Percentiles rank a stretch among this genome's conserved stretches.
phyloP scores from a whole-genome alignment of 2,888 invertebrate genomes.

The Torymus tubicola region DNA sequence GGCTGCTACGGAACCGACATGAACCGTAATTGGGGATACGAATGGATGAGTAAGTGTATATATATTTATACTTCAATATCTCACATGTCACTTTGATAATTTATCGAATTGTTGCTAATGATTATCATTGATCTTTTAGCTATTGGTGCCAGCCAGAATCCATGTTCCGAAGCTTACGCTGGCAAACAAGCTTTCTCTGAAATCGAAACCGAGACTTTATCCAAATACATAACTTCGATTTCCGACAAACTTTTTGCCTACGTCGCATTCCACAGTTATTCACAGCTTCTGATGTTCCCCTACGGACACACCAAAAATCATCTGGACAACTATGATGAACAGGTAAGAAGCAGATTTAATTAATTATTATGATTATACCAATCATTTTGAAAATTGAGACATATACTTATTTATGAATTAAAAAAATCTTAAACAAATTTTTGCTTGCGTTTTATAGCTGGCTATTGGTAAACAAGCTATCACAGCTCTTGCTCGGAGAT shows the following conservation, averaged over 20 bases:
- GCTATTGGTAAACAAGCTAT: conserved; percentile 73
- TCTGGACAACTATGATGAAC: conserved; percentile 76
- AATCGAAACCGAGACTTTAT: conserved; percentile 79
- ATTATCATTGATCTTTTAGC: conserved; percentile 65
- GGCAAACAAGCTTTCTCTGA: conserved; percentile 85
- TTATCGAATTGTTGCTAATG: neutral
- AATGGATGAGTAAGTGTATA: conserved; percentile 79
- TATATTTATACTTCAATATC: no score
- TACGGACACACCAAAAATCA: conserved; percentile 81
- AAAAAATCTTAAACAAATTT: neutral
- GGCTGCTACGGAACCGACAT: conserved; percentile 83
- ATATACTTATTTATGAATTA: no score
- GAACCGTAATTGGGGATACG: conserved; percentile 86
- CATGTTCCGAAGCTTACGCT: conserved; percentile 82
- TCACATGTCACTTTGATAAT: neutral
- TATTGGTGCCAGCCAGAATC: conserved; percentile 78
- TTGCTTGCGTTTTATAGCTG: conserved; percentile 70
- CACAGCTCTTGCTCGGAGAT: conserved; percentile 78
- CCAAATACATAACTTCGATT: conserved; percentile 78
- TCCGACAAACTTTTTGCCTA: conserved; percentile 80
- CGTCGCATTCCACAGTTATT: conserved; percentile 85
- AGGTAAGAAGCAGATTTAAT: no score
- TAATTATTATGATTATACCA: no score
- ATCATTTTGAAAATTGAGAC: no score
- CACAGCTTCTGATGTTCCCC: conserved; percentile 83